A percentile compares a stretch with the other conserved stretches of the same genome.
phyloP scores from a whole-genome alignment of 2,113 vertebrate genomes.

The Strix aluco region DNA sequence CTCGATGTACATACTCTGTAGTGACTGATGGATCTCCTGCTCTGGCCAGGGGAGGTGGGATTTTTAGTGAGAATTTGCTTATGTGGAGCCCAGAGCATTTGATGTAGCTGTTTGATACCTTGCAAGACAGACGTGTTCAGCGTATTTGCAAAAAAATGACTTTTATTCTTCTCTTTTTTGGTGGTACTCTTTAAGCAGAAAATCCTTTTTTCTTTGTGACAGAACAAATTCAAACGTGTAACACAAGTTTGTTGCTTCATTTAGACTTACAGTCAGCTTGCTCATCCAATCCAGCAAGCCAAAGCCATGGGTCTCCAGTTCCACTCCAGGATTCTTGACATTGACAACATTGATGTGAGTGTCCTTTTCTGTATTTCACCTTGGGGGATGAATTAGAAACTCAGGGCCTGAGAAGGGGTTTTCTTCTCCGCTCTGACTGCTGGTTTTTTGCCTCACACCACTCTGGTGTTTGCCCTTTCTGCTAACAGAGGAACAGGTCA shows the following conservation, averaged over 20 bases:
- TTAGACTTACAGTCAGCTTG: slow-evolving; percentile 94
- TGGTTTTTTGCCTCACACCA: background rate
- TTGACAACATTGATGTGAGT: slow-evolving; percentile 95
- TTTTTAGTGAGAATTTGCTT: background rate
- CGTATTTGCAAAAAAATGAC: fast-evolving
- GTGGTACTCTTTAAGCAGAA: background rate
- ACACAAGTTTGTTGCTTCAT: background rate
- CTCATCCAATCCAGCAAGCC: slow-evolving; percentile 93
- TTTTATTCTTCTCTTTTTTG: background rate
- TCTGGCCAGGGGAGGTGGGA: background rate
- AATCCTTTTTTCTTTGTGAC: background rate
- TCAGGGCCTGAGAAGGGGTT: fast-evolving
- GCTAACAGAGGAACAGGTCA: background rate
- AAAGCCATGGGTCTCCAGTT: slow-evolving; percentile 90
- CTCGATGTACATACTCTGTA: fast-evolving
- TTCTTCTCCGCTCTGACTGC: background rate
- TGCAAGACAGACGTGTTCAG: background rate
- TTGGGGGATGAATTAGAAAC: background rate
- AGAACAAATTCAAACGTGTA: background rate
- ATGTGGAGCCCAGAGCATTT: background rate
- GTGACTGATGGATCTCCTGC: background rate
- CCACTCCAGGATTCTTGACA: slow-evolving; percentile 91
- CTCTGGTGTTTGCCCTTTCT: background rate
- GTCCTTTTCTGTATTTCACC: background rate
- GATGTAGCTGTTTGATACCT: background rate